Evolutionary conservation across 1,140 invertebrate genomes (phyloP).

Genomic region (Neotoxoptera formosana): DNA sequence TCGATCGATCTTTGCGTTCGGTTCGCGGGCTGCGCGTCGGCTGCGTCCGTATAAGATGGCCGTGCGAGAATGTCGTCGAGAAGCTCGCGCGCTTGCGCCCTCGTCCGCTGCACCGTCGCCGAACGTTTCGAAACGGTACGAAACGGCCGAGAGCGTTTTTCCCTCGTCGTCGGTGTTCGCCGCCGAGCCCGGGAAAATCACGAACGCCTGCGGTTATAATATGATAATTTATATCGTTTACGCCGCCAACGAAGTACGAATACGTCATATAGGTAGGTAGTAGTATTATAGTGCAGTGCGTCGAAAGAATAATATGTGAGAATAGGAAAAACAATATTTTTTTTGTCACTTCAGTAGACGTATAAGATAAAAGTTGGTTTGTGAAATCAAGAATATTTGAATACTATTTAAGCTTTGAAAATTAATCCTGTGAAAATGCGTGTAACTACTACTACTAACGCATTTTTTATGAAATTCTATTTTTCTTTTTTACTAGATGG

Average conservation of each 20-base stretch:
- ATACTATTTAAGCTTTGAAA: too few species aligned
- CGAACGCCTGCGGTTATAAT: background rate
- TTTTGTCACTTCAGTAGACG: too few species aligned
- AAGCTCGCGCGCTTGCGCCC: background rate
- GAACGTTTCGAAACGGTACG: background rate
- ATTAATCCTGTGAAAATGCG: too few species aligned
- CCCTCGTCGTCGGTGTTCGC: background rate
- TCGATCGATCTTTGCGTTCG: slow-evolving; percentile 16
- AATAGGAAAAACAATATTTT: too few species aligned
- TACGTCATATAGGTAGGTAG: background rate
- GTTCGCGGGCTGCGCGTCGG: background rate
- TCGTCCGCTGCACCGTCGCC: too few species aligned
- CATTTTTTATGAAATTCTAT: too few species aligned
- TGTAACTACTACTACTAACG: too few species aligned
- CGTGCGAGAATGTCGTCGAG: background rate
- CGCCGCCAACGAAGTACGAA: background rate
- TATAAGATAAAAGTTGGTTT: too few species aligned
- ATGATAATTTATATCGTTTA: too few species aligned
- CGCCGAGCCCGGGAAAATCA: background rate
- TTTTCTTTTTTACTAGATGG: too few species aligned
- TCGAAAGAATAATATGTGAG: background rate
- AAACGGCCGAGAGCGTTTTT: background rate
- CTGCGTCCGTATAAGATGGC: background rate
- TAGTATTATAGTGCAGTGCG: too few species aligned
- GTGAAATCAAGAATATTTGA: too few species aligned